phyloP scores from a whole-genome alignment of 2,797 vertebrate genomes.

The Tokudaia tokunoshimensis region DNA sequence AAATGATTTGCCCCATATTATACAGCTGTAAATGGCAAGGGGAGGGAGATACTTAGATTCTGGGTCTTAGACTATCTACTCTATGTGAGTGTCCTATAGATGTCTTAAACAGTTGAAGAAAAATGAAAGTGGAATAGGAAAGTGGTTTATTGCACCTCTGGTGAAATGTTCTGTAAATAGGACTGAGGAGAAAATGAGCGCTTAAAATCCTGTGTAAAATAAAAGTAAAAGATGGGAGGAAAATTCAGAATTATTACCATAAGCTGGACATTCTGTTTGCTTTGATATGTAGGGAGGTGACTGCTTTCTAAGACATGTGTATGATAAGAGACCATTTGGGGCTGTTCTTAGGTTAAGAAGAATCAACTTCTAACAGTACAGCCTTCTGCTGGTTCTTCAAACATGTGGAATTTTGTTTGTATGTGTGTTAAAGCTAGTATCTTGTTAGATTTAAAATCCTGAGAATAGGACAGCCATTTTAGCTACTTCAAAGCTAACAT shows the following conservation, averaged over 20 bases:
- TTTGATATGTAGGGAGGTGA: not conserved
- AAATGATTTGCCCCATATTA: not conserved
- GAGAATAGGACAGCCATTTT: slow-evolving; percentile 6
- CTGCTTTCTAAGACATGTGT: not conserved
- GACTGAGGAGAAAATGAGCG: not conserved
- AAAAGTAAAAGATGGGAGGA: not conserved
- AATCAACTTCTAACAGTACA: not conserved
- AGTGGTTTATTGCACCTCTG: not conserved
- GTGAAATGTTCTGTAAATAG: not conserved
- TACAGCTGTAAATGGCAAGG: not conserved
- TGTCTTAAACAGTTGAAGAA: not conserved
- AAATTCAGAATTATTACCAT: not conserved
- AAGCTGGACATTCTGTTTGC: not conserved
- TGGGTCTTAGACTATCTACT: not conserved
- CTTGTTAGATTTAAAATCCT: slow-evolving; percentile 25
- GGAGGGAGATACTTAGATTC: not conserved
- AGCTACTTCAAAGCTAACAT: slow-evolving; percentile 47
- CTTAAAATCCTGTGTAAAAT: slow-evolving; percentile 44
- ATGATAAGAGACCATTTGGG: not conserved
- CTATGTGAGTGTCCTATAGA: not conserved
- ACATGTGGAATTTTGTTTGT: slow-evolving; percentile 14
- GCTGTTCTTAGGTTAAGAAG: not conserved
- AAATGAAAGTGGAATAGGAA: slow-evolving; percentile 4
- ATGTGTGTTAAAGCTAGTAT: slow-evolving; percentile 15
- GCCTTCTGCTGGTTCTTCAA: not conserved